Percentiles rank a stretch among this genome's conserved stretches.
phyloP scores from a whole-genome alignment of 2,888 invertebrate genomes.

The Hyposoter didymator region DNA sequence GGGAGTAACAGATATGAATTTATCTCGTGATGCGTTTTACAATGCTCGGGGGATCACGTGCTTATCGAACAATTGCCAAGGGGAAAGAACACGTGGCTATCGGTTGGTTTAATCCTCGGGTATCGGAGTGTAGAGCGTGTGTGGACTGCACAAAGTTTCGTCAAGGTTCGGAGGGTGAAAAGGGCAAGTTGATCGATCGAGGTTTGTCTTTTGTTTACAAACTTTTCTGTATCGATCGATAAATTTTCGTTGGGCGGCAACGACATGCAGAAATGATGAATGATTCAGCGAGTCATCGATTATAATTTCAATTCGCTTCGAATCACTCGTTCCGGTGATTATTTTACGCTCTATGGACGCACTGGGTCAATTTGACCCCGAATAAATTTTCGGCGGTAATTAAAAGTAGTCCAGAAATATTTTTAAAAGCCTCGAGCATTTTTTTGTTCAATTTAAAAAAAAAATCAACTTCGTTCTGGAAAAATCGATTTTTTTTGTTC shows the following conservation, averaged over 20 bases:
- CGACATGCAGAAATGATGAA: neutral
- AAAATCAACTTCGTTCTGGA: no score
- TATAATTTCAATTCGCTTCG: neutral
- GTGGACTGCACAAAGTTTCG: neutral
- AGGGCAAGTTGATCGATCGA: neutral
- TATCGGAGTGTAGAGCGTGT: constrained; percentile 7
- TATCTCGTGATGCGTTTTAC: constrained; percentile 11
- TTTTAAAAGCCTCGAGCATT: no score
- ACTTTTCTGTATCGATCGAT: neutral
- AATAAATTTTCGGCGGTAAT: neutral
- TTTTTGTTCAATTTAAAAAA: no score
- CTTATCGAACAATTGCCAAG: constrained; percentile 10
- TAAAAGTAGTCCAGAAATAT: no score
- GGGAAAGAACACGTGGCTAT: neutral
- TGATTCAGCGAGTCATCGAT: neutral
- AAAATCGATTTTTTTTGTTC: no score
- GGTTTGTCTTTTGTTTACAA: neutral
- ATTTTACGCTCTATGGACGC: neutral
- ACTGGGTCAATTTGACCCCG: neutral
- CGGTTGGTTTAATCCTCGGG: constrained; percentile 4
- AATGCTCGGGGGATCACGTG: constrained; percentile 10
- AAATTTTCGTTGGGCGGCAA: neutral
- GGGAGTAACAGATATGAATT: neutral
- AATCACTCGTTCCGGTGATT: neutral
- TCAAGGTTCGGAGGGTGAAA: neutral